Conservation (phyloP, 2,888 invertebrate genomes). For the Busseola fusca region DNA sequence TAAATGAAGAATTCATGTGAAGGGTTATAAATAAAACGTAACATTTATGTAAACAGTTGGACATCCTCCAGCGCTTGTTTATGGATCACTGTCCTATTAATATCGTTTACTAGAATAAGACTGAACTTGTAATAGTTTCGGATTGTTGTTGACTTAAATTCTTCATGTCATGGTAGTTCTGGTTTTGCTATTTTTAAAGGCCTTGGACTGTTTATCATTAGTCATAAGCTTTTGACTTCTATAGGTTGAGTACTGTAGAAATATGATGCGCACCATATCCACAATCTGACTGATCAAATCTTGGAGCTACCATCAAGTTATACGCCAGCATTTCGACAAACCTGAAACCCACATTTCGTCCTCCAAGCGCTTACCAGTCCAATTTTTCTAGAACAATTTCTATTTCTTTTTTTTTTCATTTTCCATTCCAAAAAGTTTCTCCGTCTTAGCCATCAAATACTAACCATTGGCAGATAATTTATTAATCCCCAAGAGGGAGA, state of each 20-base stretch:
- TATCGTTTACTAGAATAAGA: slow-evolving; percentile 64
- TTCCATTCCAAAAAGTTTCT: too few relatives aligned
- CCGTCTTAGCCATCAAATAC: background rate
- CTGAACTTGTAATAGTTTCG: slow-evolving; percentile 65
- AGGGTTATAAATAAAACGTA: slow-evolving; percentile 61
- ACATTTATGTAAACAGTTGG: slow-evolving; percentile 74
- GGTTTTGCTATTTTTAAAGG: background rate
- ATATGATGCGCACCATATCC: background rate
- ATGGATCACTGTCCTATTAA: slow-evolving; percentile 69
- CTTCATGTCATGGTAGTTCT: background rate
- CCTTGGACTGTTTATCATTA: slow-evolving; percentile 10
- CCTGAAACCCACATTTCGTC: too few relatives aligned
- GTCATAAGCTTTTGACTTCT: background rate
- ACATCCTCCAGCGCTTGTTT: slow-evolving; percentile 80
- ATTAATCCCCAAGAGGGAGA: background rate
- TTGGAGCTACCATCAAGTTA: background rate
- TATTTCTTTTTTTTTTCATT: too few relatives aligned
- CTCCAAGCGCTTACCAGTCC: background rate
- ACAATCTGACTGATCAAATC: background rate
- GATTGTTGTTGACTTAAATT: slow-evolving; percentile 22
- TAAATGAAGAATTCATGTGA: slow-evolving; percentile 31
- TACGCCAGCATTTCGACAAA: background rate
- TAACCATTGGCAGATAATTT: background rate
- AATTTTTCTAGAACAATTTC: too few relatives aligned
- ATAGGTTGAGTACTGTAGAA: background rate